Evolutionary conservation across 2,113 vertebrate species (phyloP), one percentile per base, ranked within the genome.

Genomic region (Pituophis catenifer): DNA sequence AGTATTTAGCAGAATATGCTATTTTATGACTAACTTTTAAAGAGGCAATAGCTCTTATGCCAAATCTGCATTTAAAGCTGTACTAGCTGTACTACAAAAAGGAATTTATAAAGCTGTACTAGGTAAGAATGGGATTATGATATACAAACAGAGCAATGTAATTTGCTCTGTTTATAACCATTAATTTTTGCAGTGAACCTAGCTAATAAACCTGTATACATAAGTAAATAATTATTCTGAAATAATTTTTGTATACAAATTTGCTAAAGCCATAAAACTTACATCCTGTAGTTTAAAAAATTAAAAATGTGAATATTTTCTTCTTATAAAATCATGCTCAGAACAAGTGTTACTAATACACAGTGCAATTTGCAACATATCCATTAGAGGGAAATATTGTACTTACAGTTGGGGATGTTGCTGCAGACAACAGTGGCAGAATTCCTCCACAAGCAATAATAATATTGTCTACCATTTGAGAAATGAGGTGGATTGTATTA

Each of bases 401-500:
- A 99, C 99, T 99, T 98, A 99, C 99, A 96, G 98, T 98, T 48
- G 99, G 99, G 23, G 99, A 99, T n/a, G 99, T 99, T 92, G 99
- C 99, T 0, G 99, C 99, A 4, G 99, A 99, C 89, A 99, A 98
- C 97, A 99, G 97, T n/a, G 99, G 99, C 90, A 99, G 97, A 97
- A 99, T 99, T 97, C 99, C 99, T 97, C 99, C 99, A 94, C 99
- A 99, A 96, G 99, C 99, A 91, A 99, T 99, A 97, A 99, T 99
- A 97, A 99, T 99, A 98, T 99, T 99, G 98, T 99, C 99, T 96
- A 99, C 99, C 99, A 99, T 99, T 98, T 99, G 99, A 96, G 99
- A 99, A 97, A 99, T 99, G 96, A 99, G 99, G 98, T 99, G 99
- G 97, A 99, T 99, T 90, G 99, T 99, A 98, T 99, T 99, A 98